Percentiles rank a stretch among this genome's conserved stretches.
phyloP scores from a whole-genome alignment of 2,113 vertebrate genomes.

The Poeciliopsis turrubarensis region DNA sequence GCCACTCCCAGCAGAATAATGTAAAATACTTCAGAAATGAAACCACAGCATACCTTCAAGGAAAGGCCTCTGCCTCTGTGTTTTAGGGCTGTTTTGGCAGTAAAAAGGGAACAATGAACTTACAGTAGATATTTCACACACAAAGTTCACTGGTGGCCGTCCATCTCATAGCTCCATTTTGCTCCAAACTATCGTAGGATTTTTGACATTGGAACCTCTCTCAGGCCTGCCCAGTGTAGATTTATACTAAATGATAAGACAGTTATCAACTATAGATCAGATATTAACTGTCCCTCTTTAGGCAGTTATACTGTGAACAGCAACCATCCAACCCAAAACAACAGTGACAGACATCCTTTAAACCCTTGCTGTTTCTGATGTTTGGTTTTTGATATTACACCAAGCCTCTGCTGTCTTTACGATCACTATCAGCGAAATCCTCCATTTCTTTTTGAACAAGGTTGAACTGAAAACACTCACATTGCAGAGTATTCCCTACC shows the following conservation, averaged over 20 bases:
- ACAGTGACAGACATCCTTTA: slow-evolving; percentile 46
- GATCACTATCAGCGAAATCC: slow-evolving; percentile 65
- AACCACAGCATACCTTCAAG: not conserved
- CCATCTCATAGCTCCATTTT: too few relatives aligned
- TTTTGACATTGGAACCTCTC: not conserved
- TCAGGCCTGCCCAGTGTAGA: not conserved
- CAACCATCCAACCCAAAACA: slow-evolving; percentile 30
- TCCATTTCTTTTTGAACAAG: slow-evolving; percentile 76
- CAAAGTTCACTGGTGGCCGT: not conserved
- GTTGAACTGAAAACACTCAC: slow-evolving; percentile 65
- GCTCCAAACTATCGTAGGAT: not conserved
- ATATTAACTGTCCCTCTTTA: not conserved
- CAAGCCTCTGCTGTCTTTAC: slow-evolving; percentile 49
- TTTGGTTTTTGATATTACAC: slow-evolving; percentile 46
- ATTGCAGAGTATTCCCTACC: slow-evolving; percentile 75
- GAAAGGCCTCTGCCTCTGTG: too few relatives aligned
- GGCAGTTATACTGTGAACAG: slow-evolving; percentile 5
- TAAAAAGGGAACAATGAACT: not conserved
- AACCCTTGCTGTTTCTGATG: slow-evolving; percentile 37
- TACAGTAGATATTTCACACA: not conserved
- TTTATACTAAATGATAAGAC: not conserved
- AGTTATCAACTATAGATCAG: not conserved
- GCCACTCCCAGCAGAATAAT: not conserved
- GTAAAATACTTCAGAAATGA: not conserved
- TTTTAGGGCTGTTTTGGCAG: not conserved